Evolutionary conservation across 2,113 vertebrate species (phyloP).

Genomic region (Panthera uncia): DNA sequence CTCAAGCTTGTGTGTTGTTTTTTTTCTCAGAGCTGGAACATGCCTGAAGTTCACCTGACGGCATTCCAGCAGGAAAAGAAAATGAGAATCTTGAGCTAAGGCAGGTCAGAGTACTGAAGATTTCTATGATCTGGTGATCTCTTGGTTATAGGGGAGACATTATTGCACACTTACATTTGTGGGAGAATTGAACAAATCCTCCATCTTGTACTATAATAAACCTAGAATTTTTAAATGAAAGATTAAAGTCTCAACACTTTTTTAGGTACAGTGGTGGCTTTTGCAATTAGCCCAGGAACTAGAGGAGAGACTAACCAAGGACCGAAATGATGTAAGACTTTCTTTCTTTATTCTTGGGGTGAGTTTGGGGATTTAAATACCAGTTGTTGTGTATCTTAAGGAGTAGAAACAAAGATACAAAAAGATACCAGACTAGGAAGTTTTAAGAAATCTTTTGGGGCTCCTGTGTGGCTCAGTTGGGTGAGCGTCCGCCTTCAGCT

Average conservation of each 20-base stretch:
- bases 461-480: too few species aligned
- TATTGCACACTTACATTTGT: neutral
- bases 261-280: conserved; percentile 96
- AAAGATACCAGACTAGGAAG: neutral
- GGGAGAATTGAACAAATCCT: neutral
- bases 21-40: conserved; percentile 1
- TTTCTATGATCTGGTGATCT: neutral
- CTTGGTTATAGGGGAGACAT: neutral
- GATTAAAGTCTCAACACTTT: neutral
- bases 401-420: conserved; percentile 35
- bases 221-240: neutral
- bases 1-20: neutral
- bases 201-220: neutral
- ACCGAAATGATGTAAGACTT: conserved; percentile 91
- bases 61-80: conserved; percentile 27
- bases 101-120: neutral
- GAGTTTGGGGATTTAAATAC: conserved; percentile 41
- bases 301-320: conserved; percentile 94
- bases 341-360: conserved; percentile 48
- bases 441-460: conserved; percentile 27
- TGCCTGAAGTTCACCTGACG: neutral
- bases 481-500: too few species aligned
- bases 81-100: neutral
- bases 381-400: neutral
- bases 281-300: conserved; percentile 94